Conservation (phyloP, 2,797 vertebrate species). For the Trachops cirrhosus region DNA sequence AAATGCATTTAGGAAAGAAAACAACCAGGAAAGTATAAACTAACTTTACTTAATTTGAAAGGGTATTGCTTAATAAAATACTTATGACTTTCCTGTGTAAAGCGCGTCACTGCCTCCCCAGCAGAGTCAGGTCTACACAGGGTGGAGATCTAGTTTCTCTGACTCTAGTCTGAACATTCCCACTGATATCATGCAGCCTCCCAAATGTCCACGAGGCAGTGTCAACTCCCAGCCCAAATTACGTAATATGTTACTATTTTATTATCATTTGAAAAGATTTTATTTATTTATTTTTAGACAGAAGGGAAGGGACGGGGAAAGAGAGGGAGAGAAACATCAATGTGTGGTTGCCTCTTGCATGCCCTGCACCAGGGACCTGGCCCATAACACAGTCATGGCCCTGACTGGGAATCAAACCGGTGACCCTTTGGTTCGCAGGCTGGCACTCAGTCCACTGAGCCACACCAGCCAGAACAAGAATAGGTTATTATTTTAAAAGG, state of each 20-base stretch:
- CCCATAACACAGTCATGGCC: no score
- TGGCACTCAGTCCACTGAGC: no score
- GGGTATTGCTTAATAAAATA: constrained; percentile 13
- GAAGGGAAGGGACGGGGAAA: no score
- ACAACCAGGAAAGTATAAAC: background rate
- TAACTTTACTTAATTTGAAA: background rate
- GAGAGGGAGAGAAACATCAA: no score
- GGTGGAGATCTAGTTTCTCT: background rate
- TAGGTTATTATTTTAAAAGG: background rate
- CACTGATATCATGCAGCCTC: background rate
- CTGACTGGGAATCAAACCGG: no score
- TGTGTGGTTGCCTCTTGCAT: no score
- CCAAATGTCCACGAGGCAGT: background rate
- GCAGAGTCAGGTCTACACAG: background rate
- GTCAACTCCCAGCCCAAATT: background rate
- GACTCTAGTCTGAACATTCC: background rate
- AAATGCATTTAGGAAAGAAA: constrained; percentile 25
- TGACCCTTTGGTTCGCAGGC: no score
- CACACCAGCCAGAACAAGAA: background rate
- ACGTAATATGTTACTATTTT: background rate
- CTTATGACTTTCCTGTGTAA: background rate
- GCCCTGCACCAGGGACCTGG: no score
- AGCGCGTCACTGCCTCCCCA: background rate
- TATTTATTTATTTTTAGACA: no score
- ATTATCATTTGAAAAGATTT: no score